These are phyloP conservation scores for Uromys caudimaculatus DNA, from an alignment of 2,797 vertebrate genomes.

Conservation along the genomic window DNA sequence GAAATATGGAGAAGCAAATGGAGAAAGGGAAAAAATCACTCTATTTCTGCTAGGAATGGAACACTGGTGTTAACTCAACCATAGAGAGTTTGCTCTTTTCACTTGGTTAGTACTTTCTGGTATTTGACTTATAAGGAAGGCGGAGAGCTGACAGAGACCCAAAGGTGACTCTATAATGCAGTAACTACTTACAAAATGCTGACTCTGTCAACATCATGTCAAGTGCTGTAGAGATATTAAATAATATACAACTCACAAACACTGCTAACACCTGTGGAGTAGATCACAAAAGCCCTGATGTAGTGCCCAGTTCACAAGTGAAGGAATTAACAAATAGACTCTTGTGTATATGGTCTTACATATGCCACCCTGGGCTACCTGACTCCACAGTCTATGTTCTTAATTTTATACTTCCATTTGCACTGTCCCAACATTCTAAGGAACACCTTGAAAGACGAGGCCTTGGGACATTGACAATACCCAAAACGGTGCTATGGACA, in stretches of 20 bases:
- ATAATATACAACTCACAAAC: not conserved
- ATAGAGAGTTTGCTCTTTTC: not conserved
- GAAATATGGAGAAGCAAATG: not conserved
- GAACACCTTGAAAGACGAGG: not conserved
- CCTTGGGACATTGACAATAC: not conserved
- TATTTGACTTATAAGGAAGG: not conserved
- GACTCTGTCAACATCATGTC: not conserved
- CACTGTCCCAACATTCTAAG: not conserved
- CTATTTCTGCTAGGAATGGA: not conserved
- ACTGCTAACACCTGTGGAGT: not conserved
- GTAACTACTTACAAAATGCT: not conserved
- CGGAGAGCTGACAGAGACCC: not conserved
- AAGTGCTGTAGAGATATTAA: constrained; percentile 35
- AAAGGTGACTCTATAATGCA: not conserved
- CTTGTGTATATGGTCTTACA: not conserved
- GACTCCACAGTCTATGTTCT: not conserved
- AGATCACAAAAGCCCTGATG: not conserved
- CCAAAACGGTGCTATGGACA: not conserved
- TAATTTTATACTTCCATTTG: not conserved
- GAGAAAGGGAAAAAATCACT: not conserved
- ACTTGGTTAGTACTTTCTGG: not conserved
- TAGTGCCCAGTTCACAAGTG: not conserved
- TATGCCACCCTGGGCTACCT: no score
- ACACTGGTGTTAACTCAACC: not conserved
- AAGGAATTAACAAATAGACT: not conserved